Evolutionary conservation across 2,888 invertebrate genomes (phyloP).

Genomic region (Tridacna crocea): DNA sequence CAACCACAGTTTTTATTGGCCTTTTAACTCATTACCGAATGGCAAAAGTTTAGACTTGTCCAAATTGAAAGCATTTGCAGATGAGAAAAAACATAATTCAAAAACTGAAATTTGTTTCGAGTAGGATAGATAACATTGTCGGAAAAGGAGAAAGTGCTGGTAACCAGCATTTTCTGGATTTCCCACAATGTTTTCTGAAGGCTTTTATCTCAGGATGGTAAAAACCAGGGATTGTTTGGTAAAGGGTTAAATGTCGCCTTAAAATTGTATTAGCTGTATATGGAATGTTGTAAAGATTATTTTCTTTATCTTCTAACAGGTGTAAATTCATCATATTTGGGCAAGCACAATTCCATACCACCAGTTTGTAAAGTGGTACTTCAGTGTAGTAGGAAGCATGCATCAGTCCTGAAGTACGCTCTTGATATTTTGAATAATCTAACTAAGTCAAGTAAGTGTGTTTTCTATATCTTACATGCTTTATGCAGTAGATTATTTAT

Average conservation of each 20-base stretch:
- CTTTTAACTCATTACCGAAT: no score
- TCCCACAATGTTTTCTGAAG: not conserved
- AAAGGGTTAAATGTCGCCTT: no score
- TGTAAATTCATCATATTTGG: conserved; percentile 83
- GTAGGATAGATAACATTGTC: not conserved
- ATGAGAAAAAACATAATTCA: no score
- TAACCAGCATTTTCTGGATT: not conserved
- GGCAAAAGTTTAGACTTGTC: no score
- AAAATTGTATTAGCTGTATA: no score
- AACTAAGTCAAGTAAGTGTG: conserved; percentile 88
- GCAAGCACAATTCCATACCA: conserved; percentile 81
- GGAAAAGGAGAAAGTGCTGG: not conserved
- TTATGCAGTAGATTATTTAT: not conserved
- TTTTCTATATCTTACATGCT: not conserved
- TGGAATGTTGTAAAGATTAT: no score
- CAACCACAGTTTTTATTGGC: no score
- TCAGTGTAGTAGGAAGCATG: conserved; percentile 79
- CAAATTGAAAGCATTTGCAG: no score
- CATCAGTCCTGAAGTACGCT: conserved; percentile 86
- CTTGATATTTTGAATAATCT: conserved; percentile 89
- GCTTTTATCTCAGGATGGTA: no score
- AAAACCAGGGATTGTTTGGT: no score
- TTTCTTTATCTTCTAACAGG: conserved; percentile 65
- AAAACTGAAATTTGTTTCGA: no score
- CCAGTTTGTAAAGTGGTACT: conserved; percentile 80